Conservation (phyloP, 2,797 vertebrate species). For the Cynopterus sphinx region DNA sequence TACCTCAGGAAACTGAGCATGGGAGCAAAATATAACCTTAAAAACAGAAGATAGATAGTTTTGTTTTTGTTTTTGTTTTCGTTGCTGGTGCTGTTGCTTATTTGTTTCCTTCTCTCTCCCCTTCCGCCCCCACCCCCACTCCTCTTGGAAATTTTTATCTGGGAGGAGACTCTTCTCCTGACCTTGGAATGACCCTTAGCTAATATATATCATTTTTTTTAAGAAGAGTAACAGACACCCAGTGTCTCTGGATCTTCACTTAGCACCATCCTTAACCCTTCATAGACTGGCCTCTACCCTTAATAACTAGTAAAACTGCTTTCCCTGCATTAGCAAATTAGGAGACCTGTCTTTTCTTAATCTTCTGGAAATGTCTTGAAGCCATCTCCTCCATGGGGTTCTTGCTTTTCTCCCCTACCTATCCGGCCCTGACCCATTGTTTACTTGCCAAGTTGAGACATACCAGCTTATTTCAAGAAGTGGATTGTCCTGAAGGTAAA, state of each 20-base stretch:
- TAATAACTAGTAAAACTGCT: neutral
- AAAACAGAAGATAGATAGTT: neutral
- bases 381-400: neutral
- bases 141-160: neutral
- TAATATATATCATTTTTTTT: neutral
- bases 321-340: neutral
- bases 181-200: neutral
- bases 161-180: neutral
- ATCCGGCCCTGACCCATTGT: too few relatives aligned
- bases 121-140: too few relatives aligned
- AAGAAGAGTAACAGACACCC: neutral
- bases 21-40: conserved; percentile 52
- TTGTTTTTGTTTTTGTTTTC: neutral
- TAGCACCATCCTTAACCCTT: neutral
- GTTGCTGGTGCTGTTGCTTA: neutral
- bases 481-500: too few relatives aligned
- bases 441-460: neutral
- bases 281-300: neutral
- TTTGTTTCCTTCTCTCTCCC: neutral
- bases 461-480: neutral
- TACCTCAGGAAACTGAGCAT: conserved; percentile 31
- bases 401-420: neutral
- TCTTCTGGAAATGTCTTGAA: neutral
- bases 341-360: neutral
- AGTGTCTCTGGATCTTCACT: neutral